phyloP scores from a whole-genome alignment of 1,140 invertebrate genomes.

The Scaptomyza graminum region DNA sequence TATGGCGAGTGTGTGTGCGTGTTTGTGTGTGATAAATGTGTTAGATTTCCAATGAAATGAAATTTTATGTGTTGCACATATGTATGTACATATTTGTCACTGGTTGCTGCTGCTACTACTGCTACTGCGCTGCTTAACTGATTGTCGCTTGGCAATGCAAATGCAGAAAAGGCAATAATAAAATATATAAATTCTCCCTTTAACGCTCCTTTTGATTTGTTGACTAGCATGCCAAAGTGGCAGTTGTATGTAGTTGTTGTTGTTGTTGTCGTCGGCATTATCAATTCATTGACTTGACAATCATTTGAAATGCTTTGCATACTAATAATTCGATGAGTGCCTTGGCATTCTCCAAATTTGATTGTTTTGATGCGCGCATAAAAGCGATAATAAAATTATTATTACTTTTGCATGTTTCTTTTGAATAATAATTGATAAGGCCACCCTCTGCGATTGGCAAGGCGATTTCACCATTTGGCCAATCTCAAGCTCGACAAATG shows the following conservation, averaged over 20 bases:
- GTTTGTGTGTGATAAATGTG: conserved; percentile 64
- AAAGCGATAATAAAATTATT: conserved; percentile 38
- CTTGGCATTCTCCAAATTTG: conserved; percentile 10
- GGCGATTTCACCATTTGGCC: not conserved
- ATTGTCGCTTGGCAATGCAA: conserved; percentile 33
- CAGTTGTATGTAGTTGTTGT: conserved; percentile 1
- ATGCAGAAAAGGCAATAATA: conserved; percentile 50
- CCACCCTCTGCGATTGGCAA: conserved; percentile 8
- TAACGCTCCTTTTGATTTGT: not conserved
- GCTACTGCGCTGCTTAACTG: conserved; percentile 39
- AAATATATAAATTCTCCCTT: too few relatives aligned
- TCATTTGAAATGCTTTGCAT: conserved; percentile 73
- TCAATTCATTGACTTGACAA: conserved; percentile 40
- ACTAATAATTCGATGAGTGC: conserved; percentile 43
- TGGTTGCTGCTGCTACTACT: conserved; percentile 3
- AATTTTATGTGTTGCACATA: conserved; percentile 57
- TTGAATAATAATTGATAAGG: conserved; percentile 16
- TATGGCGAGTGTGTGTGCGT: conserved; percentile 36
- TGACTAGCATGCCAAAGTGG: conserved; percentile 46
- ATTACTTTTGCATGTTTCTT: conserved; percentile 30
- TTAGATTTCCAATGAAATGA: conserved; percentile 80
- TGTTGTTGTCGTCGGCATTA: conserved; percentile 18
- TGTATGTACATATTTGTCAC: conserved; percentile 55
- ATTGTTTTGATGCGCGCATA: conserved; percentile 34
- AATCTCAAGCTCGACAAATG: conserved; percentile 6